Evolutionary conservation across 2,888 invertebrate species (phyloP), one percentile per base, ranked within the genome.

Genomic region (Patella pellucida): DNA sequence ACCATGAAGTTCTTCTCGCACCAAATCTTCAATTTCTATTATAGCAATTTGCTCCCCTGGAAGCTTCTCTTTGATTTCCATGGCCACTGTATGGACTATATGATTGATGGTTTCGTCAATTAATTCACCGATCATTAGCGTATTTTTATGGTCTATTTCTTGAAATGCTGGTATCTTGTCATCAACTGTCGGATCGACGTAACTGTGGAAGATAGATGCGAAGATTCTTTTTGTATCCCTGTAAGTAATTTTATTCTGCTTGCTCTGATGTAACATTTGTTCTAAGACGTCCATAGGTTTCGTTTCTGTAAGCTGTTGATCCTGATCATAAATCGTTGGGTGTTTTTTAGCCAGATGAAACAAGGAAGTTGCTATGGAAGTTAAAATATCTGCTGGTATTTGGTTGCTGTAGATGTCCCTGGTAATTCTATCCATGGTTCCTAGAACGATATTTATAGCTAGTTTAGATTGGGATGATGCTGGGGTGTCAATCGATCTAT

Each of bases 151-250:
- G 23, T 50, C 16, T n/a, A 72, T 67, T 11, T 72, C n/a, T 16
- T 19, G 31, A 62, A 41, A 62, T 41, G 51, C 50, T 12, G 19
- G 12, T n/a, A 27, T 16, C 5, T 50, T 31, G 14, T 12, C 16
- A 31, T 27, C 50, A 11, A 62, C 7, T 41, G 41, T 41, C 15
- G 62, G 50, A 72, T 50, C 51, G 41, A 31, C 19, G 76, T 83
- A 83, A 23, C 78, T 77, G 71, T 83, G 78, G 31, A 84, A 71
- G 67, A 84, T 81, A 0, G 78, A 52, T 67, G 78, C 78, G 68
- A 84, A 84, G n/a, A 84, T 78, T 68, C 74, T 70, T 54, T 83
- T 79, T 5, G 81, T 79, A 51, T 83, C 82, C 2, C 68, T 54
- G 52, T 75, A 69, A 14, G 68, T 52, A 1, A 85, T 73, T 12